phyloP scores from a whole-genome alignment of 2,113 vertebrate genomes.

The Cochlearius cochlearius region DNA sequence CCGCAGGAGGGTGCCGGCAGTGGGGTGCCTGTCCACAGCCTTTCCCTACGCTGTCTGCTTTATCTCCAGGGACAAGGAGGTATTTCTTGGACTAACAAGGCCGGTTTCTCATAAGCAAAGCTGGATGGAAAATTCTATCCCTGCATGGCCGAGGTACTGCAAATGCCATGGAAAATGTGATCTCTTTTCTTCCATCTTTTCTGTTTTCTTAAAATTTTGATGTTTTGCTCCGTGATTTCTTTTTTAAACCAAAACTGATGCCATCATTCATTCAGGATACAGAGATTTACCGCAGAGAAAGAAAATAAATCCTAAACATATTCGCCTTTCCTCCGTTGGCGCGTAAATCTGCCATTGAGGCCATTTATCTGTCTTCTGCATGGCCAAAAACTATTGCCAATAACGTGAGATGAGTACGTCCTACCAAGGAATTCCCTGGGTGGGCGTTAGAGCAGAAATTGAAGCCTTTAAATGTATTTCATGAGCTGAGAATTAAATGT shows the following conservation, averaged over 20 bases:
- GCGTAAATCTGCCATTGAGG: not conserved
- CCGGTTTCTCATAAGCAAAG: accelerated
- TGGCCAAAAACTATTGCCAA: not conserved
- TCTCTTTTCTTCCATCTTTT: not conserved
- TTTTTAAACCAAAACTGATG: not conserved
- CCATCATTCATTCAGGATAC: not conserved
- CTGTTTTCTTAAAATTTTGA: not conserved
- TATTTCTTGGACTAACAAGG: not conserved
- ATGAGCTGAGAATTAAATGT: not conserved
- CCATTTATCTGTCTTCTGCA: not conserved
- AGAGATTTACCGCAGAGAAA: not conserved
- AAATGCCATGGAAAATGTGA: not conserved
- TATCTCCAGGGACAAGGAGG: not conserved
- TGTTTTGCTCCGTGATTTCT: not conserved
- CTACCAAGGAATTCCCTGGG: not conserved
- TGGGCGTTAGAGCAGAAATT: not conserved
- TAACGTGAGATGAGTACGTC: not conserved
- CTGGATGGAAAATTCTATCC: not conserved
- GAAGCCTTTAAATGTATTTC: not conserved
- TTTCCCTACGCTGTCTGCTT: not conserved
- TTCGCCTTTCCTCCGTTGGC: not conserved
- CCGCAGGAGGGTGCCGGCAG: not conserved
- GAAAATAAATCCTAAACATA: not conserved
- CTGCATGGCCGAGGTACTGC: not conserved
- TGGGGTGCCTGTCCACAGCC: not conserved